These are phyloP conservation scores for Platysteira castanea DNA, from an alignment of 2,113 vertebrate species.

Conservation along the genomic window DNA sequence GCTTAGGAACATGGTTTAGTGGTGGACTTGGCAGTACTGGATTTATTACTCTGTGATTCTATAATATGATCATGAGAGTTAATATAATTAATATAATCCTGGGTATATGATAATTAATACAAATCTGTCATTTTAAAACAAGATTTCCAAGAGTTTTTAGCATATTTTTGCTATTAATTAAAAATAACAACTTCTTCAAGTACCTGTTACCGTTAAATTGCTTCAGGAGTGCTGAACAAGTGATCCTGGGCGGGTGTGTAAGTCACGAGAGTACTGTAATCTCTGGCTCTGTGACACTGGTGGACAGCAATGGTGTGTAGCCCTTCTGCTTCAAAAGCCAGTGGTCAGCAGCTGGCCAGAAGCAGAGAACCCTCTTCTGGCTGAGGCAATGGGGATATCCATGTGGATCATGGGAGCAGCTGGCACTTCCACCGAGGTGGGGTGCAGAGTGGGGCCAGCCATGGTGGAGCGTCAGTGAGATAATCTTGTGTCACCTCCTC, in stretches of 20 bases:
- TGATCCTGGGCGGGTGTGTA: neutral
- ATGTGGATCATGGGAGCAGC: neutral
- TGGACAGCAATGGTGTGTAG: neutral
- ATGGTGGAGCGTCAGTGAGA: neutral
- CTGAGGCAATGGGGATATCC: rapidly evolving
- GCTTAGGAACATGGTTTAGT: neutral
- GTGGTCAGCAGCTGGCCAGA: neutral
- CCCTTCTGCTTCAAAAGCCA: neutral
- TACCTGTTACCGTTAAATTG: neutral
- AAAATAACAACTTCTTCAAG: neutral
- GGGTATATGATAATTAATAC: neutral
- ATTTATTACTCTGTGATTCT: neutral
- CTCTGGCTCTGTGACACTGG: neutral
- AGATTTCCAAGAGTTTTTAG: neutral
- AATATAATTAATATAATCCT: neutral
- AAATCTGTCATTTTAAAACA: neutral
- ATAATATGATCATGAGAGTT: neutral
- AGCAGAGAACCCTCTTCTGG: neutral
- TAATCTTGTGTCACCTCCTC: neutral
- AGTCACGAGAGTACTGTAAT: rapidly evolving
- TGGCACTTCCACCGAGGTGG: rapidly evolving
- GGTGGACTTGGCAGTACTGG: neutral
- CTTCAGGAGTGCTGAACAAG: neutral
- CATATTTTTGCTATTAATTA: neutral
- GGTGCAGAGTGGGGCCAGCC: neutral